A percentile compares a stretch with the other conserved stretches of the same genome.
Conservation (phyloP, 2,113 vertebrate genomes). For the Bufo bufo region DNA sequence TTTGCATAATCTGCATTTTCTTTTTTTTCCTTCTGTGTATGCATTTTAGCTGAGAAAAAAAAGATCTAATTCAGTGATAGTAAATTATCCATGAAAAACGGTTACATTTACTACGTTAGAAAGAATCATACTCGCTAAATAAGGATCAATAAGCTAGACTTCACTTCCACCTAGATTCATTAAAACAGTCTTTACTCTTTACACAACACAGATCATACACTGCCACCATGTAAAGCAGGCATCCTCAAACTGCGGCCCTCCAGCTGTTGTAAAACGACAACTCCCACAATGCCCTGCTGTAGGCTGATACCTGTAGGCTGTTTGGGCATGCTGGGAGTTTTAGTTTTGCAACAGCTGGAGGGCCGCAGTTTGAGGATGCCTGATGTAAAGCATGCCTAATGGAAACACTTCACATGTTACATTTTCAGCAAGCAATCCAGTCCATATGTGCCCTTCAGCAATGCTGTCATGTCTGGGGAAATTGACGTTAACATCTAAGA, state of each 20-base stretch:
- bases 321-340: no score
- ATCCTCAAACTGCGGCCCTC: no score
- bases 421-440: not conserved
- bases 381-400: not conserved
- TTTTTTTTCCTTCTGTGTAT: not conserved
- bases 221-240: not conserved
- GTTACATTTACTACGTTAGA: not conserved
- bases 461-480: not conserved
- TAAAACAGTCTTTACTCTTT: not conserved
- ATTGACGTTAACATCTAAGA: slow-evolving; percentile 1
- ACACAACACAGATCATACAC: not conserved
- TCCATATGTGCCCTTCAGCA: not conserved
- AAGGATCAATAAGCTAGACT: not conserved
- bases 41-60: not conserved
- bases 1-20: not conserved
- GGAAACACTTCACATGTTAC: not conserved
- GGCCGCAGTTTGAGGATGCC: no score
- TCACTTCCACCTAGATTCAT: not conserved
- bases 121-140: not conserved
- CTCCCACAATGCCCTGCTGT: no score
- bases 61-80: no score
- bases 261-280: no score
- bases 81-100: no score
- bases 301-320: no score
- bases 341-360: no score